phyloP scores from a whole-genome alignment of 2,113 vertebrate species.

The Arothron firmamentum region DNA sequence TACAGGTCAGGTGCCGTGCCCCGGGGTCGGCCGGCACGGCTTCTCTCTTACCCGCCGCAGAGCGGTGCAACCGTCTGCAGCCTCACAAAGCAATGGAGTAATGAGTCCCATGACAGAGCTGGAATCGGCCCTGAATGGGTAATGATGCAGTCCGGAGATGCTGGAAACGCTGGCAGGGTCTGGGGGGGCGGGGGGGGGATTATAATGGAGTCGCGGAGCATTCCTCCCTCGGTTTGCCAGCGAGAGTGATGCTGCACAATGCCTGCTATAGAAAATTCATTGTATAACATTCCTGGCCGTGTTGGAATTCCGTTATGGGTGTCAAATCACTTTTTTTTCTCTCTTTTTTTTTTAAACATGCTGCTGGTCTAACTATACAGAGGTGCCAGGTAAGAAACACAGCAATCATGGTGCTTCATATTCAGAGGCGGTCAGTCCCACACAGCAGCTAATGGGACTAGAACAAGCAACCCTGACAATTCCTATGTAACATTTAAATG shows the following conservation, averaged over 20 bases:
- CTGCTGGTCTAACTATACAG: conserved; percentile 24
- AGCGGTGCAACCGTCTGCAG: conserved; percentile 50
- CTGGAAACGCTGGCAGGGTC: conserved; percentile 50
- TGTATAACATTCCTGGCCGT: conserved; percentile 28
- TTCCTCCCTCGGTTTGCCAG: conserved; percentile 53
- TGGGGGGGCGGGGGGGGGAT: conserved; percentile 46
- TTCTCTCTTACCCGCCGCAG: conserved; percentile 44
- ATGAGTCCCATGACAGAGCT: conserved; percentile 66
- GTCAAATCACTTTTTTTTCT: conserved; percentile 32
- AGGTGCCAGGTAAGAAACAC: conserved; percentile 3
- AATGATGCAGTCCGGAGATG: conserved; percentile 63
- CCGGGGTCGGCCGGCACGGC: conserved; percentile 40
- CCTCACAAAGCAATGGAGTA: conserved; percentile 65
- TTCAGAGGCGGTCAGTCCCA: conserved; percentile 43
- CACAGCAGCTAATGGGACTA: conserved; percentile 39
- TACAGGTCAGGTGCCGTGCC: conserved; percentile 48
- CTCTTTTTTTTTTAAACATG: conserved; percentile 10
- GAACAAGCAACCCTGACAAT: conserved; percentile 34
- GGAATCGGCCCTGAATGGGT: conserved; percentile 62
- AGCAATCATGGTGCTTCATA: conserved; percentile 37
- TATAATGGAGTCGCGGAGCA: conserved; percentile 59
- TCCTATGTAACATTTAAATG: conserved; percentile 53
- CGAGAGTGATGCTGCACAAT: conserved; percentile 38
- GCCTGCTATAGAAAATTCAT: conserved; percentile 50
- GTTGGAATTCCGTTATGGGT: conserved; percentile 23